A percentile compares a stretch with the other conserved stretches of the same genome.
Evolutionary conservation across 1,140 invertebrate species (phyloP).

Genomic region (Macrobrachium nipponense): DNA sequence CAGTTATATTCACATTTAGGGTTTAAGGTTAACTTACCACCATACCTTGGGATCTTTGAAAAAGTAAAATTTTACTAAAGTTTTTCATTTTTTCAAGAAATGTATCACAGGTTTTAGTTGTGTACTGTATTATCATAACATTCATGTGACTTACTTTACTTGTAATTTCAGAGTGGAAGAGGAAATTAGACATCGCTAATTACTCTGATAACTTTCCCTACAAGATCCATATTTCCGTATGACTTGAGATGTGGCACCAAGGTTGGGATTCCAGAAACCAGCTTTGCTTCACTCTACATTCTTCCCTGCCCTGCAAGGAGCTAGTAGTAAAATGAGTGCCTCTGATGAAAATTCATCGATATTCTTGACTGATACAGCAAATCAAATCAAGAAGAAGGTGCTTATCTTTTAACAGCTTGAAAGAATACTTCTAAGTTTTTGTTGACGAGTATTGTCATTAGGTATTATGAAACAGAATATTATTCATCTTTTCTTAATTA

Average conservation of each 20-base stretch:
- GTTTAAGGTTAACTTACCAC: too few relatives aligned
- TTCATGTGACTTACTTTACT: too few relatives aligned
- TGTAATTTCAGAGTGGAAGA: too few relatives aligned
- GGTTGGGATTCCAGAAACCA: conserved; percentile 90
- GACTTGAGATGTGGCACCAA: conserved; percentile 96
- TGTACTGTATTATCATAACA: too few relatives aligned
- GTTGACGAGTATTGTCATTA: background rate
- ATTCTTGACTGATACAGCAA: conserved; percentile 93
- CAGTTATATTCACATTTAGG: too few relatives aligned
- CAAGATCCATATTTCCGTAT: conserved; percentile 98
- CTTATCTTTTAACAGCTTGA: conserved; percentile 59
- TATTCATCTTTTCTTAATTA: background rate
- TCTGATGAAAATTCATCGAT: conserved; percentile 95
- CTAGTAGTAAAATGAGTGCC: conserved; percentile 98
- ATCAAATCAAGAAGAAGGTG: conserved; percentile 95
- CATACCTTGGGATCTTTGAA: too few relatives aligned
- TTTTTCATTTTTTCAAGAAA: too few relatives aligned
- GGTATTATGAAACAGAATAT: background rate
- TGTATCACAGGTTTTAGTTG: too few relatives aligned
- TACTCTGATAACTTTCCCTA: background rate
- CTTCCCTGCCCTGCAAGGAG: conserved; percentile 95
- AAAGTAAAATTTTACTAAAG: too few relatives aligned
- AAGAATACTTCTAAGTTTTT: conserved; percentile 11
- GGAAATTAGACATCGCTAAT: too few relatives aligned
- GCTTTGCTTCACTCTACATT: conserved; percentile 93